Evolutionary conservation across 2,888 invertebrate species (phyloP).

Genomic region (Oscheius sp.): DNA sequence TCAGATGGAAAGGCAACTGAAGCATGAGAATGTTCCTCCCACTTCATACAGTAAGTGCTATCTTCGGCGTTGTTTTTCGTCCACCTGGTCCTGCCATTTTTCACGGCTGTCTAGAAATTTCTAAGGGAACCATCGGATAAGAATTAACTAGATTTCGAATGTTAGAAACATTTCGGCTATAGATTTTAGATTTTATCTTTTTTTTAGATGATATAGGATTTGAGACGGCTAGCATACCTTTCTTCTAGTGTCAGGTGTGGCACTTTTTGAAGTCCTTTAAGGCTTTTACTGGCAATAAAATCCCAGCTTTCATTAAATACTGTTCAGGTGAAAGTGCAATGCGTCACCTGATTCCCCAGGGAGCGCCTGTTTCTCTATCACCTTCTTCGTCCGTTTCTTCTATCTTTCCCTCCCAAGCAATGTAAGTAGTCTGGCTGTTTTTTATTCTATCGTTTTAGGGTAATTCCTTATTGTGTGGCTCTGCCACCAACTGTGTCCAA

Average conservation of each 20-base stretch:
- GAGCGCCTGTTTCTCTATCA: neutral
- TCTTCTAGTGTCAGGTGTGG: conserved; percentile 19
- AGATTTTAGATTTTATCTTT: too few relatives aligned
- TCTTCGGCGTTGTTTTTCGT: neutral
- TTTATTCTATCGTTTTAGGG: neutral
- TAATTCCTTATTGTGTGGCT: conserved; percentile 13
- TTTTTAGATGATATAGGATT: too few relatives aligned
- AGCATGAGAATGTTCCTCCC: conserved; percentile 11
- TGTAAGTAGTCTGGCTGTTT: neutral
- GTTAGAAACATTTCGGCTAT: too few relatives aligned
- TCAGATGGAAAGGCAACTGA: conserved; percentile 63
- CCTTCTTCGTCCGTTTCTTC: conserved; percentile 5
- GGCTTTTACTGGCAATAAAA: neutral
- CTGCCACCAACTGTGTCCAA: conserved; percentile 7
- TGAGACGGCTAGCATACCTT: neutral
- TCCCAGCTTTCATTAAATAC: neutral
- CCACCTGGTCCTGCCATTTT: conserved; percentile 15
- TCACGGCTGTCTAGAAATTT: conserved; percentile 5
- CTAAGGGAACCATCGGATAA: conserved; percentile 25
- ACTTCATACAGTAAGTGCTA: conserved; percentile 14
- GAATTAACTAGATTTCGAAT: neutral
- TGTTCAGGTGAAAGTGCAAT: conserved; percentile 4
- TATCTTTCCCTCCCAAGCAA: neutral
- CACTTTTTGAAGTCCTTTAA: neutral
- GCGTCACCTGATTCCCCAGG: neutral